phyloP scores from a whole-genome alignment of 2,888 invertebrate genomes.

The Eupithecia insigniata region DNA sequence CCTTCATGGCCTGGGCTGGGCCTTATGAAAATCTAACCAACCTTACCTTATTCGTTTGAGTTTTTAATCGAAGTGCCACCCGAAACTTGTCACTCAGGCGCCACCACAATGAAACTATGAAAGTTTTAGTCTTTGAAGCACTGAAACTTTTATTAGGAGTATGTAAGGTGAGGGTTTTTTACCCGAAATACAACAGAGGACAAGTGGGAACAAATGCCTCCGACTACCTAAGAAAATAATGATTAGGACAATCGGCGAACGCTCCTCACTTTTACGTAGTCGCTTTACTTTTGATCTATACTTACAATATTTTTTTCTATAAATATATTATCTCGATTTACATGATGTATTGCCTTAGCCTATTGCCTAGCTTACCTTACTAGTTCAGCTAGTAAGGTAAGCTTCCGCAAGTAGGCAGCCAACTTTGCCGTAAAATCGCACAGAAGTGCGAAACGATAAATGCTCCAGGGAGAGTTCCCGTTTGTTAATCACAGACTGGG shows the following conservation, averaged over 20 bases:
- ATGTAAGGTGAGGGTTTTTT: background rate
- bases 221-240: too few species aligned
- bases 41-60: background rate
- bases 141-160: background rate
- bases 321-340: background rate
- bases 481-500: conserved; percentile 23
- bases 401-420: background rate
- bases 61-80: background rate
- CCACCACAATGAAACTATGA: background rate
- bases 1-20: background rate
- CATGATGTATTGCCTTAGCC: background rate
- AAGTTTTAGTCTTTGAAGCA: background rate
- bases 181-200: too few species aligned
- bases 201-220: too few species aligned
- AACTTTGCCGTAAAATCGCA: background rate
- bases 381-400: background rate
- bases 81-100: background rate
- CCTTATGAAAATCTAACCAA: background rate
- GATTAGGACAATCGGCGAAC: too few species aligned
- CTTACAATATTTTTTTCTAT: conserved; percentile 1
- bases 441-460: conserved; percentile 5
- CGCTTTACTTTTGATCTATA: too few species aligned
- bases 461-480: conserved; percentile 17
- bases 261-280: too few species aligned
- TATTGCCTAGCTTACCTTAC: background rate